Evolutionary conservation across 2,113 vertebrate species (phyloP).

Genomic region (Myotis brandtii): DNA sequence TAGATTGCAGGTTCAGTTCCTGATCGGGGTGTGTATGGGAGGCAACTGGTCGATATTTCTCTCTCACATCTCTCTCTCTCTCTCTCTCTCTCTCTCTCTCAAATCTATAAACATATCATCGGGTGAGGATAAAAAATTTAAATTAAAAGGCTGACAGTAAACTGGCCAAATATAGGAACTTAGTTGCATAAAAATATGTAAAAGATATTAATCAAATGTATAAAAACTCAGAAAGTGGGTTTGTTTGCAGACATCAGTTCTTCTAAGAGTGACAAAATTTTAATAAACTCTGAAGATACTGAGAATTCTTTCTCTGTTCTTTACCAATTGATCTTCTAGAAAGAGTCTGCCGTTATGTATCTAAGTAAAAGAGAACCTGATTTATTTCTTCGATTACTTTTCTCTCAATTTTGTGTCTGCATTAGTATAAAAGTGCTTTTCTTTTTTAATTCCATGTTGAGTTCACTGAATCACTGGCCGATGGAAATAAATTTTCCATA

Average conservation of each 20-base stretch:
- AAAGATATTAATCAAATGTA: not conserved
- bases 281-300: not conserved
- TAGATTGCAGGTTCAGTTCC: not conserved
- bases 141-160: not conserved
- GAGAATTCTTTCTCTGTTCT: not conserved
- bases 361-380: not conserved
- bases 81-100: not conserved
- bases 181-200: not conserved
- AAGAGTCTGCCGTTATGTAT: not conserved
- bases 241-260: not conserved
- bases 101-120: not conserved
- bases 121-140: not conserved
- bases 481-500: not conserved
- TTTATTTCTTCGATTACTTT: not conserved
- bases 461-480: not conserved
- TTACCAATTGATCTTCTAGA: not conserved
- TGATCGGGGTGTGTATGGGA: not conserved
- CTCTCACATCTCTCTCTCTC: not conserved
- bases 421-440: not conserved
- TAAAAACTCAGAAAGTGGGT: not conserved
- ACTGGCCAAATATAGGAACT: not conserved
- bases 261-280: not conserved
- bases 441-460: constrained; percentile 19
- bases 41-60: not conserved
- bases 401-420: not conserved